Evolutionary conservation across 2,113 vertebrate species (phyloP), one percentile per base, ranked within the genome.

Genomic region (Panthera uncia): DNA sequence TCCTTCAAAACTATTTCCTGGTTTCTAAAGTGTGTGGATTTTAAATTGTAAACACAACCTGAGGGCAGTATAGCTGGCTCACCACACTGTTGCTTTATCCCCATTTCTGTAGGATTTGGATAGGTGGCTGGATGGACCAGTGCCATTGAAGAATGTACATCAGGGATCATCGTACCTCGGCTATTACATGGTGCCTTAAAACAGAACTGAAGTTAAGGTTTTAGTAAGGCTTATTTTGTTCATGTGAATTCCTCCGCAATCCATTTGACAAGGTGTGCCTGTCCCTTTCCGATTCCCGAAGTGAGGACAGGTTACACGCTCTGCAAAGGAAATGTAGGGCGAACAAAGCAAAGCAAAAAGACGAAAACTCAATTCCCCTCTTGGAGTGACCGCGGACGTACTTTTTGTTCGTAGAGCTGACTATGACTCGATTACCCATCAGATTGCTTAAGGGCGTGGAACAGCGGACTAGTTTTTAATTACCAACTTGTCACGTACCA

Each of bases 101-200:
- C 98, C 98, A 98, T 97, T 98, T 98, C 96, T 92, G 94, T 99
- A 98, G 98, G 98, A 98, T 99, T 98, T 98, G 98, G 99, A 98
- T 98, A 98, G 99, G 99, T 99, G 99, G 98, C 99, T 98, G 99
- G 98, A 99, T 98, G 98, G 98, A 99, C 97, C 99, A 99, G 99
- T 99, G 99, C 99, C 98, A 98, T 99, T 99, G 99, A 99, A 99
- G 99, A 99, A 99, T 99, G 99, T 99, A 99, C 99, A 99, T 99
- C 99, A 99, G 99, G 99, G 99, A 99, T 99, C 99, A 98, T 98
- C 98, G 99, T 99, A 99, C 99, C 99, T 99, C 99, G 99, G 99
- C 99, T 99, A 99, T 98, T 99, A 99, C 98, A 99, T 99, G 99
- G 99, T 99, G 99, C 99, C 99, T 99, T 99, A 99, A 99, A 97